Evolutionary conservation across 2,888 invertebrate species (phyloP).

Genomic region (Apoda limacodes): DNA sequence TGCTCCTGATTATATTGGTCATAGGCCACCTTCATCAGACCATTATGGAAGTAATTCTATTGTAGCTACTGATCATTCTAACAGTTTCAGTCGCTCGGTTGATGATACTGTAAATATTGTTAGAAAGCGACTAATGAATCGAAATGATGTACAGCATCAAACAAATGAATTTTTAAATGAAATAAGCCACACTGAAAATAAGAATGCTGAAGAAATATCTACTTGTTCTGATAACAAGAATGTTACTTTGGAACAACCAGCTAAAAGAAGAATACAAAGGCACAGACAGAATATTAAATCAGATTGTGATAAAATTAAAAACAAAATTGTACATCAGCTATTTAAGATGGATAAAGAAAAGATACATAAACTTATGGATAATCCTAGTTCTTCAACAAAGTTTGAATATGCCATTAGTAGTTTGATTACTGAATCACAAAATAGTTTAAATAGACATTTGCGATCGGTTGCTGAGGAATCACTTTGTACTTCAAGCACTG

Average conservation of each 20-base stretch:
- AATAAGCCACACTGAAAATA: conserved; percentile 16
- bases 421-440: conserved; percentile 61
- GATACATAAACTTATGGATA: conserved; percentile 59
- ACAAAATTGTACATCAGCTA: conserved; percentile 58
- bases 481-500: conserved; percentile 43
- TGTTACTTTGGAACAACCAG: conserved; percentile 30
- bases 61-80: conserved; percentile 39
- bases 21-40: conserved; percentile 58
- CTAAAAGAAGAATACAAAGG: conserved; percentile 33
- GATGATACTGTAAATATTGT: conserved; percentile 60
- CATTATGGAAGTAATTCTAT: conserved; percentile 46
- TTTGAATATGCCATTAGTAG: conserved; percentile 64
- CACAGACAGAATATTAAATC: conserved; percentile 32
- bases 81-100: conserved; percentile 50
- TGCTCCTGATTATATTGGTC: conserved; percentile 38
- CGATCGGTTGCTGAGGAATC: conserved; percentile 61
- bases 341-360: conserved; percentile 64
- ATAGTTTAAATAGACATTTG: conserved; percentile 53
- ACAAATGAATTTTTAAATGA: not conserved
- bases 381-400: conserved; percentile 60
- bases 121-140: conserved; percentile 41
- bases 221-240: conserved; percentile 20
- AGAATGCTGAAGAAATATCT: conserved; percentile 23
- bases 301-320: conserved; percentile 57
- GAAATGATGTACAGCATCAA: conserved; percentile 35